Base-by-base conservation (phyloP, 2,797 vertebrate species). In the Parauchenoglanis ngamensis region DNA sequence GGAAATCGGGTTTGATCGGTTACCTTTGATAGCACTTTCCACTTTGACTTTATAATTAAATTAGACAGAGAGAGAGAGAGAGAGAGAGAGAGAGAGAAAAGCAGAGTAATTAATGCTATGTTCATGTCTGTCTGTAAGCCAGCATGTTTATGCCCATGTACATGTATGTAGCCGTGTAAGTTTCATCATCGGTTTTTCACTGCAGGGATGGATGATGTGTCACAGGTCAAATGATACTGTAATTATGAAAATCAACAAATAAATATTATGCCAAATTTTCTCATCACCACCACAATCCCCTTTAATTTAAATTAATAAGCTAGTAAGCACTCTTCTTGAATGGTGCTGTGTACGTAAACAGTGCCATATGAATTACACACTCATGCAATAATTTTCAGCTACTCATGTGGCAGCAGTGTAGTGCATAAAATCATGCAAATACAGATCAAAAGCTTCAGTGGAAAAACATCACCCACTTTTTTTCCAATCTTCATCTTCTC, bases 11-110 rank as follows among this genome's bases (percentile, higher is more conserved):
- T 21, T 89, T 89, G 89, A 0, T 19, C 59, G 84, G 88, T 96
- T 97, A 97, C 97, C 96, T 97, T 97, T 96, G 92, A 96, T 93
- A 92, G 96, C 94, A 95, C 92, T 96, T 93, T 96, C 96, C 96
- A 96, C 96, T 96, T 96, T 96, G 92, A 95, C 96, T 98, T 96
- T 90, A 94, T 92, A 92, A 89, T 83, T 91, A 93, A 94, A 92
- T 73, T 8, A 75, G 13, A 40, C 15, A 8, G 5, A 54, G 59
- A 79, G 31, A 67, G n/a, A 72, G n/a, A 35, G 8, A 86, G 19
- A 88, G 85, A 40, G 73, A 52, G 23, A 7, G 40, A 46, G 40
- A 40, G 40, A 4, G 40, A 40, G 40, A 40, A 40, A 40, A n/a
- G 13, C 5, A 54, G 15, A 77, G 6, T 11, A 35, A 10, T 44